Evolutionary conservation across 37 sponge, comb jelly and placozoan genomes (phyloP).

Genomic region (Chondrilla cf. caribensis): DNA sequence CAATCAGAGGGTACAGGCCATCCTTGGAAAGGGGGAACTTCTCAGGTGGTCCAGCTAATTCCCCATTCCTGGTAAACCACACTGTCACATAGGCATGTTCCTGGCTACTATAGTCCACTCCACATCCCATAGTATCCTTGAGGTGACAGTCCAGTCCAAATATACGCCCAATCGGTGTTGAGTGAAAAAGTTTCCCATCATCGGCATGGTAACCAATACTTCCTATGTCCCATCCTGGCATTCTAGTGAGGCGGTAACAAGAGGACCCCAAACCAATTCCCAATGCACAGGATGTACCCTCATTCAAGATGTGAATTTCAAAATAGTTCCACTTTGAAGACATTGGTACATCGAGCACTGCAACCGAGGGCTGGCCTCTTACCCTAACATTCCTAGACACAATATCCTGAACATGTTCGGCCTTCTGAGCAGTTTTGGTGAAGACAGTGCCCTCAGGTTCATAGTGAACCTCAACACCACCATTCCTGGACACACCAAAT

Average conservation of each 20-base stretch:
- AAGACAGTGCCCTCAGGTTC: too few relatives aligned
- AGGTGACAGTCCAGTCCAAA: slow-evolving; percentile 58
- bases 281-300: slow-evolving; percentile 51
- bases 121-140: slow-evolving; percentile 78
- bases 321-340: slow-evolving; percentile 67
- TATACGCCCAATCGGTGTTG: slow-evolving; percentile 45
- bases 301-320: slow-evolving; percentile 59
- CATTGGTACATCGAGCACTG: slow-evolving; percentile 60
- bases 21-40: slow-evolving; percentile 47
- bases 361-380: too few relatives aligned
- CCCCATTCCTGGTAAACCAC: slow-evolving; percentile 85
- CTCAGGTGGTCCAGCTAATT: slow-evolving; percentile 45
- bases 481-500: too few relatives aligned
- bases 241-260: slow-evolving; percentile 40
- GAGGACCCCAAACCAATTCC: slow-evolving; percentile 58
- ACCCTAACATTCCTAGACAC: too few relatives aligned
- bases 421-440: too few relatives aligned
- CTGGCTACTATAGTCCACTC: slow-evolving; percentile 43
- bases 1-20: slow-evolving; percentile 76
- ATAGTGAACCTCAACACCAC: too few relatives aligned
- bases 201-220: slow-evolving; percentile 79
- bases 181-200: slow-evolving; percentile 60
- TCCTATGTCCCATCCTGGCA: slow-evolving; percentile 72
- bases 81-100: slow-evolving; percentile 56
- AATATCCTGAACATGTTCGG: too few relatives aligned